Base-by-base conservation (phyloP, 2,797 vertebrate genomes). In the Melanotaenia boesemani region DNA sequence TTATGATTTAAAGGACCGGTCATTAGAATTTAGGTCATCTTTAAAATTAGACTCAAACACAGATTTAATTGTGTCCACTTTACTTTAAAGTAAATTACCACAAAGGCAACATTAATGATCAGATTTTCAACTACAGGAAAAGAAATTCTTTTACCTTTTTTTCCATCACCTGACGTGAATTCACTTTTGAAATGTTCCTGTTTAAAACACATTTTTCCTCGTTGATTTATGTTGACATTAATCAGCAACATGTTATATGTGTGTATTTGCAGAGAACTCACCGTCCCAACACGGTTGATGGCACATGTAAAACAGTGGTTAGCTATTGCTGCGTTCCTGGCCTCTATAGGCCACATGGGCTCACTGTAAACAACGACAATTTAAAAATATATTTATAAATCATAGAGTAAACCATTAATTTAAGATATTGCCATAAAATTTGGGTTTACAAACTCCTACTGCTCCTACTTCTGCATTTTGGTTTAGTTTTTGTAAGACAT, bases 291-390 rank as follows among this genome's bases (percentile, higher is more conserved):
- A 0, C 98, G 95, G 90, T 99, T 99, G 94, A 99, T 97, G 72
- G 96, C 94, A n/a, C 98, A 99, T 0, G 98, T 98, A 72, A 98
- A 99, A 80, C 96, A 98, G 88, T 99, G 97, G 65, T 98, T 97
- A 30, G 97, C 96, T 44, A 99, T 98, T 15, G 98, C 98, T 20
- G 98, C 98, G 0, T 98, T 99, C 76, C 98, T 94, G 54, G 98
- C 98, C 81, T 99, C 98, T 6, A 99, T 90, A 0, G 97, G 90
- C 98, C 98, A 99, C 93, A 99, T 91, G 6, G 96, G 96, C 84
- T 99, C 98, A 2, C 98, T 99, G 94, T 0, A 26, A 32, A 74
- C 52, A 46, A 58, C 5, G 16, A 44, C 16, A 16, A 44, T 16
- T 18, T 36, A 36, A 6, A 13, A 15, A 41, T 41, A 41, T 41